These are phyloP conservation scores for Acronicta leporina DNA, from an alignment of 2,888 invertebrate species.

Conservation along the genomic window DNA sequence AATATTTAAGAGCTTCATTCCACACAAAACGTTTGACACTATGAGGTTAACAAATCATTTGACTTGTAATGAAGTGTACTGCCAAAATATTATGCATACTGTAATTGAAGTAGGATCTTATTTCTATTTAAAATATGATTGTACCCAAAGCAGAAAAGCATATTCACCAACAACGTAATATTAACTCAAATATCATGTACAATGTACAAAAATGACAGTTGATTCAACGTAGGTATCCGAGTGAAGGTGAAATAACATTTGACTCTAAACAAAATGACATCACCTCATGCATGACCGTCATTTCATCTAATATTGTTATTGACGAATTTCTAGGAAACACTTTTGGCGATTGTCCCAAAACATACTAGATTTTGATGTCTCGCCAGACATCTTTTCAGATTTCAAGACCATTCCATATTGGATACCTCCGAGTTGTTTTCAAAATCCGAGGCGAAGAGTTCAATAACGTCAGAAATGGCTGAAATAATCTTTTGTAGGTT, in stretches of 20 bases:
- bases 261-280: conserved; percentile 32
- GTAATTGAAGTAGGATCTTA: neutral
- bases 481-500: neutral
- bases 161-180: too few relatives aligned
- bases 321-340: conserved; percentile 49
- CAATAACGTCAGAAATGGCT: conserved; percentile 11
- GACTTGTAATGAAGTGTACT: neutral
- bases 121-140: neutral
- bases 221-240: conserved; percentile 13
- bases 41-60: conserved; percentile 35
- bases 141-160: neutral
- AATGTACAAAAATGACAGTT: conserved; percentile 1
- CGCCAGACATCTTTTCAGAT: conserved; percentile 32
- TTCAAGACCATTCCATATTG: conserved; percentile 16
- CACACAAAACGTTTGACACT: conserved; percentile 16
- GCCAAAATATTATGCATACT: neutral
- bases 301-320: conserved; percentile 23
- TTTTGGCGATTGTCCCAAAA: conserved; percentile 51
- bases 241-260: conserved; percentile 26
- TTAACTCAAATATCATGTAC: too few relatives aligned
- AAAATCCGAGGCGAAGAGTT: conserved; percentile 20
- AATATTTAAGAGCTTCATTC: conserved; percentile 17
- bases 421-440: conserved; percentile 31
- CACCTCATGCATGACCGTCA: conserved; percentile 10
- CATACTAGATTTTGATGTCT: conserved; percentile 33